Evolutionary conservation across 2,888 invertebrate genomes (phyloP).

Genomic region (Polietes domitor): DNA sequence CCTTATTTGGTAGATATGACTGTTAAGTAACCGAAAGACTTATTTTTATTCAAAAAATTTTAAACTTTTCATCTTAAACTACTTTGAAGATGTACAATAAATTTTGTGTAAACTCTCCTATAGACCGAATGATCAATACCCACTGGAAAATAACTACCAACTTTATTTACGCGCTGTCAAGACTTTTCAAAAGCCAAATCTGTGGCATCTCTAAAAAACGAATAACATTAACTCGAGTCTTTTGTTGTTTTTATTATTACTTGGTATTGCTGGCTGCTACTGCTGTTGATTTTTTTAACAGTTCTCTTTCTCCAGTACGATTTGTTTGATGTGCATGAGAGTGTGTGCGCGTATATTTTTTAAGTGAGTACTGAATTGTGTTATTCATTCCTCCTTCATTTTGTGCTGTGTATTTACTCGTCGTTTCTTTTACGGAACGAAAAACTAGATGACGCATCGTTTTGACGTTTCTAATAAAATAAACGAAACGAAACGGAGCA

Average conservation of each 20-base stretch:
- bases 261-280: not conserved
- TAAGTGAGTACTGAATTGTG: constrained; percentile 12
- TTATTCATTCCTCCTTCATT: constrained; percentile 29
- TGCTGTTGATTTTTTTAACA: not conserved
- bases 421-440: constrained; percentile 18
- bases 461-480: constrained; percentile 54
- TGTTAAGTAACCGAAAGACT: too few species aligned
- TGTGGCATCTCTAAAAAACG: not conserved
- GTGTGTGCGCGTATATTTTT: not conserved
- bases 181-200: not conserved
- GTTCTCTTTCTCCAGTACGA: not conserved
- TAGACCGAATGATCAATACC: too few species aligned
- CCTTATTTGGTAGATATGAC: too few species aligned
- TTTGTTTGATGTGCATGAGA: not conserved
- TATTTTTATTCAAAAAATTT: too few species aligned
- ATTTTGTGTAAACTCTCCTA: too few species aligned
- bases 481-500: not conserved
- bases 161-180: not conserved
- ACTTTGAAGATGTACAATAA: too few species aligned
- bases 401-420: constrained; percentile 31
- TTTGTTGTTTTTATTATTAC: constrained; percentile 23
- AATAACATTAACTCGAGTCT: not conserved
- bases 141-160: too few species aligned
- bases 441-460: constrained; percentile 63
- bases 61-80: too few species aligned